phyloP scores from a whole-genome alignment of 2,113 vertebrate genomes.

The Tyto alba region DNA sequence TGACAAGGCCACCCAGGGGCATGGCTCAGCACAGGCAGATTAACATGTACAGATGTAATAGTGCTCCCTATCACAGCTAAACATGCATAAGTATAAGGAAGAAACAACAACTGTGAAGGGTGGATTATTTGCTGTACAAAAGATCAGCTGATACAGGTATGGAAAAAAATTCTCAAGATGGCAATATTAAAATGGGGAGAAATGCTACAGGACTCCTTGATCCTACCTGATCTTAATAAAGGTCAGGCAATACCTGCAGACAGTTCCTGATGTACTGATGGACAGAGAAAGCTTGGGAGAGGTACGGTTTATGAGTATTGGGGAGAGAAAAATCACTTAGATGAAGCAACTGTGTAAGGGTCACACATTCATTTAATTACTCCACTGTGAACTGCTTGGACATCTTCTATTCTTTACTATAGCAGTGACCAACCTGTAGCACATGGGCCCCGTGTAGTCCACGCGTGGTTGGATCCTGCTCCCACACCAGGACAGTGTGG shows the following conservation, averaged over 20 bases:
- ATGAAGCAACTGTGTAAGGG: background rate
- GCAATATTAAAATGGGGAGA: background rate
- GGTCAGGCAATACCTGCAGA: background rate
- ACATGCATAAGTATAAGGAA: background rate
- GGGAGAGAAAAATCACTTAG: background rate
- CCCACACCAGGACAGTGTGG: background rate
- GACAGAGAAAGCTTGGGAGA: background rate
- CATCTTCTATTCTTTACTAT: background rate
- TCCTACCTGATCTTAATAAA: background rate
- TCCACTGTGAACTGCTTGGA: background rate
- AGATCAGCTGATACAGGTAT: background rate
- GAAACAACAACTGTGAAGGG: background rate
- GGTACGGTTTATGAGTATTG: accelerated
- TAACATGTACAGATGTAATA: conserved; percentile 42
- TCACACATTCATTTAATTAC: background rate
- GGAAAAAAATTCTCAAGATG: background rate
- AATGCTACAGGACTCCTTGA: background rate
- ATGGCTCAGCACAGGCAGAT: conserved; percentile 38
- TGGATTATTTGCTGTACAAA: background rate
- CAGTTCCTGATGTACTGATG: background rate
- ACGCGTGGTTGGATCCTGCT: background rate
- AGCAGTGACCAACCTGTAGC: background rate
- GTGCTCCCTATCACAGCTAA: conserved; percentile 14
- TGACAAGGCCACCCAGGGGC: conserved; percentile 65
- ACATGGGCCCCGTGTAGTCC: accelerated